Evolutionary conservation across 2,113 vertebrate species (phyloP).

Genomic region (Odontophorus gujanensis): DNA sequence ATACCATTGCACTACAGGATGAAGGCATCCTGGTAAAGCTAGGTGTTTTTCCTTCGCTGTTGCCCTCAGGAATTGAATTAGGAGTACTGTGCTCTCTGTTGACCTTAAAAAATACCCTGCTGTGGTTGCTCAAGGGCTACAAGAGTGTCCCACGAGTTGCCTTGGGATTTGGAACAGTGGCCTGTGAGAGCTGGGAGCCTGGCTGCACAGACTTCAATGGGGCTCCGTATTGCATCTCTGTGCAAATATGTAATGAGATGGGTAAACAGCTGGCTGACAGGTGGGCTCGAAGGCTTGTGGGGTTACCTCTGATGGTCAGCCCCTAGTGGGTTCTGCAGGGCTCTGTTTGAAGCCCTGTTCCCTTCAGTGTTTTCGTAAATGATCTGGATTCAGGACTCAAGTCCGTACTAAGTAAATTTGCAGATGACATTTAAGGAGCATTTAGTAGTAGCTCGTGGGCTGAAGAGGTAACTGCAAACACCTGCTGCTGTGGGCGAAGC

Average conservation of each 20-base stretch:
- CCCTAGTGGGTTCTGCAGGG: background rate
- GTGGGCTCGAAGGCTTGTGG: background rate
- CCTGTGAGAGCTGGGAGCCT: background rate
- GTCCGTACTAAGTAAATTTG: background rate
- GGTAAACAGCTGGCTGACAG: background rate
- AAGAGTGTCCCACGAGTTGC: background rate
- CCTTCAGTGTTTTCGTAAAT: background rate
- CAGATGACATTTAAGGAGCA: background rate
- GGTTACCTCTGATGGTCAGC: background rate
- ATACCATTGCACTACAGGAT: fast-evolving
- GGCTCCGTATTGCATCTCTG: background rate
- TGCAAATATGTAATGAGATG: background rate
- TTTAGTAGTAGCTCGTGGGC: background rate
- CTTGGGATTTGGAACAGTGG: background rate
- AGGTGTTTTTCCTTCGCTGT: background rate
- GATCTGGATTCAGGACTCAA: background rate
- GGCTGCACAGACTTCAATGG: background rate
- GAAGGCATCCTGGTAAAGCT: background rate
- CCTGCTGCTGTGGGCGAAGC: background rate
- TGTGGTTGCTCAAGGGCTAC: background rate
- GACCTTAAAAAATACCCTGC: background rate
- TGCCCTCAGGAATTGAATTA: background rate
- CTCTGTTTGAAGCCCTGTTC: background rate
- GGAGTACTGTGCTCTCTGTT: background rate
- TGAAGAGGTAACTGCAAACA: background rate